These are phyloP conservation scores for Phaenicophaeus curvirostris DNA, from an alignment of 2,797 vertebrate genomes.

Conservation along the genomic window DNA sequence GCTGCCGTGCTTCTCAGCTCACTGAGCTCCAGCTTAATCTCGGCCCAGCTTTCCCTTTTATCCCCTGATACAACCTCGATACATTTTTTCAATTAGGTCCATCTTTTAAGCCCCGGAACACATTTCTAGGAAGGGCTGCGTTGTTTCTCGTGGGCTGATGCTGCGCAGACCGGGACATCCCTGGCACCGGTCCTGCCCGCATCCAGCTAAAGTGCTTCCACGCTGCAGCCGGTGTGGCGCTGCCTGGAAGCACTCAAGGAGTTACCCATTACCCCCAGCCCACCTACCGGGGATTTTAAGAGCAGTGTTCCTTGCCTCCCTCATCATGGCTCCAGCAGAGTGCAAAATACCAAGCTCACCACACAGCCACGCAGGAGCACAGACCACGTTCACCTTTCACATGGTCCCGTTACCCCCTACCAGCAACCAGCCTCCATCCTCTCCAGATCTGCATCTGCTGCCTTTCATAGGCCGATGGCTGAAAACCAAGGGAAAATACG, in stretches of 20 bases:
- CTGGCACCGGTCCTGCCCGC: constrained; percentile 52
- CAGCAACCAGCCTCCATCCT: neutral
- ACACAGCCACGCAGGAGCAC: neutral
- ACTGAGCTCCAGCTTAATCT: constrained; percentile 43
- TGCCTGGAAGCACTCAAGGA: neutral
- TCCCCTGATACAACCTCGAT: neutral
- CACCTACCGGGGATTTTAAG: neutral
- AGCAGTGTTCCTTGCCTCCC: neutral
- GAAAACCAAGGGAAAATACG: neutral
- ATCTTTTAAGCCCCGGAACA: neutral
- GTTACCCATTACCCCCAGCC: neutral
- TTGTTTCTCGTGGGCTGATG: neutral
- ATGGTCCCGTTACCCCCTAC: fast-evolving
- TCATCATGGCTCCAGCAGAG: neutral
- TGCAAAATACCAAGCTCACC: neutral
- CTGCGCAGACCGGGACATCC: neutral
- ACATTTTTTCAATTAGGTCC: constrained; percentile 19
- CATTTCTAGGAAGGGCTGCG: constrained; percentile 59
- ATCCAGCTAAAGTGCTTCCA: neutral
- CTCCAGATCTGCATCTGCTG: fast-evolving
- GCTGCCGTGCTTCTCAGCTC: neutral
- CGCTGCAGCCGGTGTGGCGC: neutral
- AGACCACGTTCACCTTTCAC: neutral
- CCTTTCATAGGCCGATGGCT: neutral
- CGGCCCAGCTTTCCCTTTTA: constrained; percentile 50